Evolutionary conservation across 2,797 vertebrate species (phyloP).

Genomic region (Natrix natrix): DNA sequence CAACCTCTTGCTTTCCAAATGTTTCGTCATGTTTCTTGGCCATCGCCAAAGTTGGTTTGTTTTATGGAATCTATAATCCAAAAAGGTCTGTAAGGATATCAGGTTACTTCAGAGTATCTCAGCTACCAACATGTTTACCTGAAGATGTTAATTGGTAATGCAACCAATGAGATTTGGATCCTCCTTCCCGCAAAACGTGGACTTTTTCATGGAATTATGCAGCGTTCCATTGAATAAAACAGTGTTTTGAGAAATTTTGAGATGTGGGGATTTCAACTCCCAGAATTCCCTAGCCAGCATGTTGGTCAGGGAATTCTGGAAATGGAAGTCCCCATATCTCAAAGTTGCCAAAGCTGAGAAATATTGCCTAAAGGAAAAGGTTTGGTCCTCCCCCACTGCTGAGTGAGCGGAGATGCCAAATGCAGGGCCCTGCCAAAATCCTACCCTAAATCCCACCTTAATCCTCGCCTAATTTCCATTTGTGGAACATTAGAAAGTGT

Average conservation of each 20-base stretch:
- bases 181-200: not conserved
- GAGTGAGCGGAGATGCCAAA: not conserved
- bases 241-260: not conserved
- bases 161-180: not conserved
- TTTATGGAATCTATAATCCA: not conserved
- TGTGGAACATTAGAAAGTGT: not conserved
- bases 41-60: not conserved
- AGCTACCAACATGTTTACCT: not conserved
- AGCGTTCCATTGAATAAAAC: not conserved
- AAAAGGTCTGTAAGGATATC: not conserved
- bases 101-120: not conserved
- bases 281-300: not conserved
- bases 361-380: not conserved
- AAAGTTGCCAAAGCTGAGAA: not conserved
- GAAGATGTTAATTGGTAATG: not conserved
- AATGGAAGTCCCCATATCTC: not conserved
- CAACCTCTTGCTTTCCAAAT: not conserved
- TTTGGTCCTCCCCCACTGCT: not conserved
- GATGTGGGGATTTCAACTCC: not conserved
- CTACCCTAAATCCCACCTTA: not conserved
- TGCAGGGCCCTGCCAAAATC: not conserved
- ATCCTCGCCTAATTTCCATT: not conserved
- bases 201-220: not conserved
- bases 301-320: not conserved
- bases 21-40: not conserved